These are phyloP conservation scores for Myocastor coypus DNA, from an alignment of 2,113 vertebrate species.

Conservation along the genomic window DNA sequence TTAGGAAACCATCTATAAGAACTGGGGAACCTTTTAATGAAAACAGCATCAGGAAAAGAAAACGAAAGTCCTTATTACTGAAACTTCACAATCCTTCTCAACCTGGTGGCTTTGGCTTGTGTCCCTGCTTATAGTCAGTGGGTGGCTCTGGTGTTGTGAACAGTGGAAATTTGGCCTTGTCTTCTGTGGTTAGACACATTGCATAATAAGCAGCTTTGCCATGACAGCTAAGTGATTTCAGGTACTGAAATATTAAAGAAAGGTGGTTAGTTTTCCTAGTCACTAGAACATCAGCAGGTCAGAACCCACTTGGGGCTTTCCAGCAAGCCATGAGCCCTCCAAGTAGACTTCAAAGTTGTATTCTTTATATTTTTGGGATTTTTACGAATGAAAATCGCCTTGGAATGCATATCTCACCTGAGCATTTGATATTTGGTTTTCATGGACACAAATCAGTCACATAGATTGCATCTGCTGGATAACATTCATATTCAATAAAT, in stretches of 20 bases:
- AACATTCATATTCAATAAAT: neutral
- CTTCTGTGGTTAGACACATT: constrained; percentile 75
- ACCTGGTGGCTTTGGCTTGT: neutral
- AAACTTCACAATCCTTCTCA: neutral
- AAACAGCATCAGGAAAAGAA: neutral
- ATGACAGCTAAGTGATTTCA: constrained; percentile 85
- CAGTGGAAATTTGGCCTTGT: constrained; percentile 58
- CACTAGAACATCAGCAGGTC: neutral
- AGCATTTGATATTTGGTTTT: neutral
- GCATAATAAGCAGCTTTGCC: constrained; percentile 79
- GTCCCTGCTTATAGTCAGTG: neutral
- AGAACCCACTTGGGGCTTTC: neutral
- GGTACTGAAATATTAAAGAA: constrained; percentile 87
- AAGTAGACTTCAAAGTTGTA: neutral
- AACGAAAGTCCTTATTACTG: accelerated
- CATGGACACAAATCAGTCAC: neutral
- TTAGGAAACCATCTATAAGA: neutral
- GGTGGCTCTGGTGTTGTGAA: constrained; percentile 10
- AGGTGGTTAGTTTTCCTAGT: constrained; percentile 71
- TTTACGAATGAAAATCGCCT: constrained; percentile 5
- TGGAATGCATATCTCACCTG: neutral
- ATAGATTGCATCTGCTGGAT: neutral
- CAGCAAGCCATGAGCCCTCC: neutral
- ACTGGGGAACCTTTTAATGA: neutral
- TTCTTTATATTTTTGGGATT: neutral